Percentiles rank a stretch among this genome's conserved stretches.
Evolutionary conservation across 1,140 invertebrate genomes (phyloP).

Genomic region (Leptoteleia sp.): DNA sequence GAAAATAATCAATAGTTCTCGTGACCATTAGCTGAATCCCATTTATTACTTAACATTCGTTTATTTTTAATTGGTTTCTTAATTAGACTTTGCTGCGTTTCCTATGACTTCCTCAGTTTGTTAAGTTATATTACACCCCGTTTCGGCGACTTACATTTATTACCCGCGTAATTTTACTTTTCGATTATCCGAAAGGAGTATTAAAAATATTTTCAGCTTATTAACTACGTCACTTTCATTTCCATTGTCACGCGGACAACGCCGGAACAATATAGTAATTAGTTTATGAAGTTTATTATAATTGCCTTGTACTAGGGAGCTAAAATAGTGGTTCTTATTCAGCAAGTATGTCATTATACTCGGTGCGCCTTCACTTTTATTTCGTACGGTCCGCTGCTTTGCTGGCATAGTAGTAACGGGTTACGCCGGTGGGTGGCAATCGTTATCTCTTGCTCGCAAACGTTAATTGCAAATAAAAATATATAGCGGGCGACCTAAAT

Average conservation of each 20-base stretch:
- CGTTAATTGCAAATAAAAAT: constrained; percentile 21
- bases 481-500: constrained; percentile 26
- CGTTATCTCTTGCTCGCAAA: constrained; percentile 31
- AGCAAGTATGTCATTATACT: constrained; percentile 20
- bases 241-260: not conserved
- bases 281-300: constrained; percentile 30
- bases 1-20: no score
- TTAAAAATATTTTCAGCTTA: constrained; percentile 10
- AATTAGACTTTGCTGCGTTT: no score
- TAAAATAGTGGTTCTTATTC: constrained; percentile 26
- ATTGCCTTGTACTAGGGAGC: constrained; percentile 3
- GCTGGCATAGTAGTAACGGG: constrained; percentile 17
- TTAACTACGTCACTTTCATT: constrained; percentile 5
- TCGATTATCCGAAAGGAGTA: not conserved
- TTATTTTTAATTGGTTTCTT: no score
- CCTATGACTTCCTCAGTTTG: no score
- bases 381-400: constrained; percentile 21
- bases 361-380: constrained; percentile 7
- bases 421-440: constrained; percentile 29
- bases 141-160: no score
- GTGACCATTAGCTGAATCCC: no score
- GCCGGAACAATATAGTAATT: constrained; percentile 4
- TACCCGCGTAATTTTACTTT: not conserved
- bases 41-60: no score
- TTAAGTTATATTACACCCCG: not conserved